Conservation (phyloP, 2,797 vertebrate genomes). For the Dallia pectoralis region DNA sequence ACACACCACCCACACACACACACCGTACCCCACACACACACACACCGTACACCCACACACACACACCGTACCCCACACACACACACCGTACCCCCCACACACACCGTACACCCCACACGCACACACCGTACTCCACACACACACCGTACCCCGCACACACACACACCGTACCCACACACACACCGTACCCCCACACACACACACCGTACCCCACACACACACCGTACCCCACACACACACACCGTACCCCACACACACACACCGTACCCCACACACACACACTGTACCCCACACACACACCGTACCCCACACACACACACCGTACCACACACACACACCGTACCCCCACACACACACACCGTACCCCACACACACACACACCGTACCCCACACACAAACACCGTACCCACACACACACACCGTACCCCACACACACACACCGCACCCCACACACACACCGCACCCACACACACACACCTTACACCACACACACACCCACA, state of each 20-base stretch:
- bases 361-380: background rate
- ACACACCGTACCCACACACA: background rate
- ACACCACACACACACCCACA: background rate
- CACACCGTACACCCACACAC: background rate
- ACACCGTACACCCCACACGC: background rate
- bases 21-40: slow-evolving; percentile 3
- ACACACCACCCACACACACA: background rate
- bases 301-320: slow-evolving; percentile 68
- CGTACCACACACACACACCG: background rate
- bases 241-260: background rate
- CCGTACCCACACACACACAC: slow-evolving; percentile 75
- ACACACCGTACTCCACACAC: slow-evolving; percentile 2
- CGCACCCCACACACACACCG: background rate
- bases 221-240: background rate
- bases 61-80: background rate
- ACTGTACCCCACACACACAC: background rate
- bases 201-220: too few relatives aligned
- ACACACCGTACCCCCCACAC: slow-evolving; percentile 69
- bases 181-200: slow-evolving; percentile 75
- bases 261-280: background rate
- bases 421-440: background rate
- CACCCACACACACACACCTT: background rate
- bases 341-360: background rate
- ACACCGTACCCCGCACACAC: background rate
- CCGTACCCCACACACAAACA: background rate